These are phyloP conservation scores for Pocillopora grandis DNA, from an alignment of 92 coral and sea anemone species.

Conservation along the genomic window DNA sequence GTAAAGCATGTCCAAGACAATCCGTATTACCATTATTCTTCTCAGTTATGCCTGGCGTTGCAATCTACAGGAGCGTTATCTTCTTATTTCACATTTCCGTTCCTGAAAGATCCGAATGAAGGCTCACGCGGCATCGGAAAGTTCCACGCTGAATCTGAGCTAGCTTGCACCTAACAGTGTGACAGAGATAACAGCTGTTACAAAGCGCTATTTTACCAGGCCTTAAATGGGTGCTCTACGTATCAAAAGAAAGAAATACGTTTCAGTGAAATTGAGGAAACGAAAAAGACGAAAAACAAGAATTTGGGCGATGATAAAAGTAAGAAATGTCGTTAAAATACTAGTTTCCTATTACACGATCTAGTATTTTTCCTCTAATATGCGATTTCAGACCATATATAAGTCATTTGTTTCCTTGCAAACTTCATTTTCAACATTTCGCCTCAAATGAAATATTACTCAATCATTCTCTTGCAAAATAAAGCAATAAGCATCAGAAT, in stretches of 20 bases:
- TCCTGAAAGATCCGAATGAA: neutral
- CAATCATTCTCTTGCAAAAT: too few relatives aligned
- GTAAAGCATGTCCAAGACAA: neutral
- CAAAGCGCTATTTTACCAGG: neutral
- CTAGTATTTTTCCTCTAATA: too few relatives aligned
- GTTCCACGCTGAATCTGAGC: neutral
- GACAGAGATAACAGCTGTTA: neutral
- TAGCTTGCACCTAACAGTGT: constrained; percentile 5
- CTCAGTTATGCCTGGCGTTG: neutral
- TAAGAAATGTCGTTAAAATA: neutral
- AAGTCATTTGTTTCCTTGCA: too few relatives aligned
- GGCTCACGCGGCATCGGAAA: neutral
- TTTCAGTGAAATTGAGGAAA: neutral
- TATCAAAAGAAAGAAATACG: neutral
- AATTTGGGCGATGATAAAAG: neutral
- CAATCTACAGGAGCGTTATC: neutral
- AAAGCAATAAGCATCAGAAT: too few relatives aligned
- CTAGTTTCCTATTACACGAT: too few relatives aligned
- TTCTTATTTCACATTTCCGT: constrained; percentile 10
- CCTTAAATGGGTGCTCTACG: neutral
- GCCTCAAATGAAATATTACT: too few relatives aligned
- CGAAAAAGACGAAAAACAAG: neutral
- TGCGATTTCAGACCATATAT: too few relatives aligned
- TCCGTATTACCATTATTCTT: neutral
- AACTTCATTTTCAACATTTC: too few relatives aligned